Percentiles rank a stretch among this genome's conserved stretches.
phyloP scores from a whole-genome alignment of 64 coral and sea anemone species.

The Actinia equina region DNA sequence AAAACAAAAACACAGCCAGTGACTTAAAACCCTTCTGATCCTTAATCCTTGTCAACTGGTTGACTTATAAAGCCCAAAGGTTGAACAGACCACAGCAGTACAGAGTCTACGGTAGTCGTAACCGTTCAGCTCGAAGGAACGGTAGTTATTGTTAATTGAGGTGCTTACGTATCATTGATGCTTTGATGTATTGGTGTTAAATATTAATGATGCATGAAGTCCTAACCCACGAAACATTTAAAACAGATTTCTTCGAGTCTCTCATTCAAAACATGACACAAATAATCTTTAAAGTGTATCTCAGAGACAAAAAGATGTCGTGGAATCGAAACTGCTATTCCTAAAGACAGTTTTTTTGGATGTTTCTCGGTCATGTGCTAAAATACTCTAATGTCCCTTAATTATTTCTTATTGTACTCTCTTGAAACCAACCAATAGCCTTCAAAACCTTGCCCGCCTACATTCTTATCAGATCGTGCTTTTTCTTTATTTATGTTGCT shows the following conservation, averaged over 20 bases:
- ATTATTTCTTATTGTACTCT: background rate
- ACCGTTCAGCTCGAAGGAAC: background rate
- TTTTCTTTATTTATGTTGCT: background rate
- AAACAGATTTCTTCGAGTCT: background rate
- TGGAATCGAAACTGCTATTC: background rate
- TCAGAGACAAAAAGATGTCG: too few species aligned
- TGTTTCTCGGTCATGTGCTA: too few species aligned
- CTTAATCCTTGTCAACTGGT: background rate
- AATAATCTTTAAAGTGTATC: background rate
- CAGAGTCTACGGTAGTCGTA: background rate
- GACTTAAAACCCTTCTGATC: background rate
- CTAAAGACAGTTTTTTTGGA: too few species aligned
- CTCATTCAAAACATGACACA: background rate
- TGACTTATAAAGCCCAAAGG: background rate
- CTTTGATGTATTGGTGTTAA: background rate
- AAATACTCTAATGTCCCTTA: background rate
- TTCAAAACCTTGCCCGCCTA: background rate
- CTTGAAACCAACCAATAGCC: background rate
- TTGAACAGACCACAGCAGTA: background rate
- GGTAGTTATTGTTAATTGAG: background rate
- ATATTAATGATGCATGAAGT: background rate
- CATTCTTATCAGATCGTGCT: background rate
- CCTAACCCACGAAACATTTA: background rate
- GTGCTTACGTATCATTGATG: background rate
- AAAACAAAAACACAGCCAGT: background rate